phyloP scores from a whole-genome alignment of 2,113 vertebrate species.

The rat (Rattus norvegicus) region DNA sequence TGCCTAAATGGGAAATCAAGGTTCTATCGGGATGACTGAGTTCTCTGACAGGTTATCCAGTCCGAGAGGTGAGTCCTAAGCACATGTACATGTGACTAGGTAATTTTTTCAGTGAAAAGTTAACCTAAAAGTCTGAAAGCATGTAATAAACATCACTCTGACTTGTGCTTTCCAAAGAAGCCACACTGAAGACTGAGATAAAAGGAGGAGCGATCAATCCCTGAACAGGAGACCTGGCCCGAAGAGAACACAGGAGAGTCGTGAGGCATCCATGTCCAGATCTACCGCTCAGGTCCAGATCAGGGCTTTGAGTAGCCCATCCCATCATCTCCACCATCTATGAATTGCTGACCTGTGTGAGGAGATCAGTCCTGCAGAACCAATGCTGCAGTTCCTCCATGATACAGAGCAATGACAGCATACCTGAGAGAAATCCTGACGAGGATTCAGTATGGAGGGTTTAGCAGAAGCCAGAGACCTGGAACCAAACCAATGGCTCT shows the following conservation, averaged over 20 bases:
- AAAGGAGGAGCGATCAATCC: background rate
- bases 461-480: background rate
- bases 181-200: background rate
- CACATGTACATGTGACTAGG: background rate
- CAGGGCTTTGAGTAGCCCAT: background rate
- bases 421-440: background rate
- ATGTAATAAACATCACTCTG: background rate
- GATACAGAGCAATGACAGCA: background rate
- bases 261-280: background rate
- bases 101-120: conserved; percentile 8
- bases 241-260: background rate
- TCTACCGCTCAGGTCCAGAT: background rate
- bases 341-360: background rate
- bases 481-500: background rate
- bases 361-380: background rate
- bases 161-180: background rate
- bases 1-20: background rate
- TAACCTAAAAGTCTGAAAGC: background rate
- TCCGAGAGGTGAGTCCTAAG: background rate
- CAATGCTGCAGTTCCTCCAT: background rate
- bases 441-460: background rate
- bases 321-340: background rate
- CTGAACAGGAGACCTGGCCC: background rate
- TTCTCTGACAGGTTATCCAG: background rate
- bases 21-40: background rate